A percentile compares a stretch with the other conserved stretches of the same genome.
Conservation (phyloP, 2,113 vertebrate species). For the Colius striatus region DNA sequence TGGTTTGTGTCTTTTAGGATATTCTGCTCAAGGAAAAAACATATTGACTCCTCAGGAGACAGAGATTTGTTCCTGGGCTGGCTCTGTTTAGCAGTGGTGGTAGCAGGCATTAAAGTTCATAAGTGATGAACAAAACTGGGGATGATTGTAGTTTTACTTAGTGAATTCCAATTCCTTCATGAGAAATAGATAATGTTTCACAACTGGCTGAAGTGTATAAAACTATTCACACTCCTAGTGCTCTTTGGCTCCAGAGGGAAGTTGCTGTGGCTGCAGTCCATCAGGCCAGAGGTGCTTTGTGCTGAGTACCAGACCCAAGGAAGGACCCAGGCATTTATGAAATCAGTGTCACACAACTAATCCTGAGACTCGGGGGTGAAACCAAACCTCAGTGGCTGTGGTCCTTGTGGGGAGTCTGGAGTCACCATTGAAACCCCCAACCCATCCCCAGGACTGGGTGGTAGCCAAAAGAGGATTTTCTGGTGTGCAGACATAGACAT, state of each 20-base stretch:
- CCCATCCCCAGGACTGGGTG: accelerated
- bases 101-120: background rate
- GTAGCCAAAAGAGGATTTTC: background rate
- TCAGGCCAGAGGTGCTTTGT: background rate
- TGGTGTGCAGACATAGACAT: background rate
- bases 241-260: background rate
- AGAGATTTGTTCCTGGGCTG: background rate
- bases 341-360: background rate
- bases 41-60: background rate
- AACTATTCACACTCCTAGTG: background rate
- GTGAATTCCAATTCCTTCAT: background rate
- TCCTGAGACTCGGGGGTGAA: background rate
- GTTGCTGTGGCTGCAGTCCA: background rate
- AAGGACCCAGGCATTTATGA: accelerated
- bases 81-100: background rate
- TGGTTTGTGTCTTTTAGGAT: background rate
- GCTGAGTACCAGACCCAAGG: accelerated
- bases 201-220: background rate
- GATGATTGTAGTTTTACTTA: background rate
- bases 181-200: background rate
- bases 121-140: background rate
- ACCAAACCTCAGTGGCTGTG: background rate
- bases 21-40: background rate
- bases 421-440: background rate
- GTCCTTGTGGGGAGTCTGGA: background rate